phyloP scores from a whole-genome alignment of 1,140 invertebrate species.

The Lepidurus arcticus region DNA sequence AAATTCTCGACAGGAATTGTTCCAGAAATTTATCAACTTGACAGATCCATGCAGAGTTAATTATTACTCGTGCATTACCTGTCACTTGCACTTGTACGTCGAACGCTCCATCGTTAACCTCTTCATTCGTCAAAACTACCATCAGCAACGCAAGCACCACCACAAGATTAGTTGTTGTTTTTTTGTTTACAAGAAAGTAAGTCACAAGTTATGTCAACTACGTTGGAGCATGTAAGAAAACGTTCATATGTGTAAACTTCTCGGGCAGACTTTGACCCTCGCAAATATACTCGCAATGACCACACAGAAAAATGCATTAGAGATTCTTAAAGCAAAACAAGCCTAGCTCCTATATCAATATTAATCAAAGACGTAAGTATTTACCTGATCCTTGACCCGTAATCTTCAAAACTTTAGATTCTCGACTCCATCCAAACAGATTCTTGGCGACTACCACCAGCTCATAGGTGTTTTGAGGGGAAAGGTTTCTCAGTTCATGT shows the following conservation, averaged over 20 bases:
- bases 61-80: conserved; percentile 5
- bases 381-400: conserved; percentile 17
- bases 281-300: too few relatives aligned
- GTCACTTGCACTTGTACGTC: conserved; percentile 5
- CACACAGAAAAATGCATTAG: too few relatives aligned
- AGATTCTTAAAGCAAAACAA: not conserved
- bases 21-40: not conserved
- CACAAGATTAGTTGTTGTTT: not conserved
- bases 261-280: too few relatives aligned
- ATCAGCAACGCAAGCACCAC: not conserved
- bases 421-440: not conserved
- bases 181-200: not conserved
- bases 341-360: not conserved
- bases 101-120: not conserved
- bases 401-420: conserved; percentile 22
- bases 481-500: not conserved
- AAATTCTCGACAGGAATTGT: not conserved
- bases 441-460: conserved; percentile 5
- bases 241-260: too few relatives aligned
- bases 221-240: too few relatives aligned
- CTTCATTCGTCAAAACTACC: not conserved
- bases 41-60: not conserved
- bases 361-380: not conserved
- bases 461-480: not conserved
- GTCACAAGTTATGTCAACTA: not conserved